Conservation (phyloP, 1,140 invertebrate genomes). For the Heliconius eleuchia region DNA sequence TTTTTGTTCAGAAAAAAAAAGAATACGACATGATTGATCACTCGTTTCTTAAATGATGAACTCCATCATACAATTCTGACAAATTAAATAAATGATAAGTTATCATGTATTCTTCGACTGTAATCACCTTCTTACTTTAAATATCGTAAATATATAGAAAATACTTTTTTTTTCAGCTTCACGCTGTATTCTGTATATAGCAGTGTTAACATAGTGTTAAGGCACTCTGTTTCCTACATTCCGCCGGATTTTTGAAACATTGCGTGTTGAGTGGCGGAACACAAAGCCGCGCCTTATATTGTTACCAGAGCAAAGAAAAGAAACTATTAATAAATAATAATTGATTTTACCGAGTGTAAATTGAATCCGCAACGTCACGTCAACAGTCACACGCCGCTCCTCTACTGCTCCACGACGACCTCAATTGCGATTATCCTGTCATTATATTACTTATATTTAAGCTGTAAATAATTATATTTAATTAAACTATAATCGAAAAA, state of each 20-base stretch:
- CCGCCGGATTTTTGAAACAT: too few species aligned
- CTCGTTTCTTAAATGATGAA: constrained; percentile 4
- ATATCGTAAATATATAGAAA: background rate
- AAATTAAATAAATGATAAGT: background rate
- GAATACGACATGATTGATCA: background rate
- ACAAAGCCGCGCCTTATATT: too few species aligned
- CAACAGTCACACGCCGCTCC: background rate
- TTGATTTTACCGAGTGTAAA: too few species aligned
- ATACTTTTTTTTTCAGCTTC: background rate
- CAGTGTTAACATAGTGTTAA: too few species aligned
- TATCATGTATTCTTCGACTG: background rate
- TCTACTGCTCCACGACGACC: background rate
- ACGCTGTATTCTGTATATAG: too few species aligned
- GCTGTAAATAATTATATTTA: background rate
- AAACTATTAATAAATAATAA: too few species aligned
- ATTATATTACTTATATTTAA: background rate
- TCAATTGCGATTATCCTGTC: too few species aligned
- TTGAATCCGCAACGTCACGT: too few species aligned
- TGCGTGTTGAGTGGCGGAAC: too few species aligned
- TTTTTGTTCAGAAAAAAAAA: too few species aligned
- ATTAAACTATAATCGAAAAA: background rate
- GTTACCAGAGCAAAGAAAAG: too few species aligned
- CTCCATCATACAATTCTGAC: background rate
- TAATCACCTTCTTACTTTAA: background rate
- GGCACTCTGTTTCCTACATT: too few species aligned